Percentiles rank a stretch among this genome's conserved stretches.
Evolutionary conservation across 2,797 vertebrate genomes (phyloP).

Genomic region (Paedocypris micromegethes): DNA sequence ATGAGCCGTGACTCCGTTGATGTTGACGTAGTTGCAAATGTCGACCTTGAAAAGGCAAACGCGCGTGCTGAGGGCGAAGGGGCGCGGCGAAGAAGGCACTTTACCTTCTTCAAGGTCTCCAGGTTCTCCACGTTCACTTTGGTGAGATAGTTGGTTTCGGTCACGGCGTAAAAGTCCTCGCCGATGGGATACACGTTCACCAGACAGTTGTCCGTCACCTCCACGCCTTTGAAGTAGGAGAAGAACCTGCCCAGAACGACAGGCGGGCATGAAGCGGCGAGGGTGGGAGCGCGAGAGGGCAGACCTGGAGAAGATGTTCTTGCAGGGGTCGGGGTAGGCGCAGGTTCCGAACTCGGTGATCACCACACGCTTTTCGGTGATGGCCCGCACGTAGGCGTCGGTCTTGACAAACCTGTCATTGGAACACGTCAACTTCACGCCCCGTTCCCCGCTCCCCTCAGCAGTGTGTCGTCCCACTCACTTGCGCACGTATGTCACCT

Average conservation of each 20-base stretch:
- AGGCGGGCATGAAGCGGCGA: too few relatives aligned
- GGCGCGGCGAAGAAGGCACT: too few relatives aligned
- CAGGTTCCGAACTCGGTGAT: slow-evolving; percentile 96
- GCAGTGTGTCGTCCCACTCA: slow-evolving; percentile 53
- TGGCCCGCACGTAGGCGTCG: slow-evolving; percentile 86
- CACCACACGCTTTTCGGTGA: slow-evolving; percentile 93
- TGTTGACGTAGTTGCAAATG: slow-evolving; percentile 84
- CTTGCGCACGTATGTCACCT: slow-evolving; percentile 89
- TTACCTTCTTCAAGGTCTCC: slow-evolving; percentile 93
- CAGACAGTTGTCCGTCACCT: slow-evolving; percentile 93
- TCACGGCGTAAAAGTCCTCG: slow-evolving; percentile 93
- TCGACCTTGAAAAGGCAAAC: slow-evolving; percentile 75
- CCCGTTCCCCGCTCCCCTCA: too few relatives aligned
- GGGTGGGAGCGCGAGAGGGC: not conserved
- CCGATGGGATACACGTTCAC: slow-evolving; percentile 93
- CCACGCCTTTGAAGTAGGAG: slow-evolving; percentile 94
- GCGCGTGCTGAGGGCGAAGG: too few relatives aligned
- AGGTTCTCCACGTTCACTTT: slow-evolving; percentile 86
- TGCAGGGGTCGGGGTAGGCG: slow-evolving; percentile 94
- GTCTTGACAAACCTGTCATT: slow-evolving; percentile 79
- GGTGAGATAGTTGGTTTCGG: slow-evolving; percentile 95
- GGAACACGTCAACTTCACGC: not conserved
- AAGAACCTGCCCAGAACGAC: slow-evolving; percentile 78
- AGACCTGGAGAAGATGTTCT: slow-evolving; percentile 98
- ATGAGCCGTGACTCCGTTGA: slow-evolving; percentile 92